A percentile compares a stretch with the other conserved stretches of the same genome.
Evolutionary conservation across 2,113 vertebrate genomes (phyloP).

Genomic region (Grallaria varia): DNA sequence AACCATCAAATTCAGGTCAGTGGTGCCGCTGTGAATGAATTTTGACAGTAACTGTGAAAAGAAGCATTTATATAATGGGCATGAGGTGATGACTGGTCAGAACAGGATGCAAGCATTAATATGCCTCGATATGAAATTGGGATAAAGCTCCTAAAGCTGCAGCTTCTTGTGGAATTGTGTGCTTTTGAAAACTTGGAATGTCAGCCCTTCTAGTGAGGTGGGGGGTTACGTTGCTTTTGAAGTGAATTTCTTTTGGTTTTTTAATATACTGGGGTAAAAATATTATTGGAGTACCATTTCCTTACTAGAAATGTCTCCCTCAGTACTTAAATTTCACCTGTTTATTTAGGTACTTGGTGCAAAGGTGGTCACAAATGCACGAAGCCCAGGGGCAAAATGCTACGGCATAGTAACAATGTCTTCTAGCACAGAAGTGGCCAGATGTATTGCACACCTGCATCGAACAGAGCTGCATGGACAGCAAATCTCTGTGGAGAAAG

Average conservation of each 20-base stretch:
- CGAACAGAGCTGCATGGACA: slow-evolving; percentile 95
- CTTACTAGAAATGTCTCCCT: neutral
- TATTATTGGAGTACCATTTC: neutral
- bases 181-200: neutral
- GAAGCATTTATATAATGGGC: neutral
- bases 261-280: neutral
- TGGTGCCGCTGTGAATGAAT: neutral
- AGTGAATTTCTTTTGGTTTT: neutral
- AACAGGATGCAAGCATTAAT: neutral
- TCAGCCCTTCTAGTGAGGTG: neutral
- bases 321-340: neutral
- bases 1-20: neutral
- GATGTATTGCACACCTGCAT: slow-evolving; percentile 93
- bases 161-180: neutral
- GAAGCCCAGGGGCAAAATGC: slow-evolving; percentile 94
- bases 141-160: neutral
- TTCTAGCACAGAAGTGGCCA: slow-evolving; percentile 87
- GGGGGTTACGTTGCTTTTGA: neutral
- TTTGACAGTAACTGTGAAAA: neutral
- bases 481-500: slow-evolving; percentile 95
- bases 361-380: slow-evolving; percentile 96
- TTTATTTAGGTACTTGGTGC: slow-evolving; percentile 89
- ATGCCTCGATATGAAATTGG: neutral
- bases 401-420: slow-evolving; percentile 97
- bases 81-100: neutral